Evolutionary conservation across 2,113 vertebrate species (phyloP).

Genomic region (Tympanuchus pallidicinctus): DNA sequence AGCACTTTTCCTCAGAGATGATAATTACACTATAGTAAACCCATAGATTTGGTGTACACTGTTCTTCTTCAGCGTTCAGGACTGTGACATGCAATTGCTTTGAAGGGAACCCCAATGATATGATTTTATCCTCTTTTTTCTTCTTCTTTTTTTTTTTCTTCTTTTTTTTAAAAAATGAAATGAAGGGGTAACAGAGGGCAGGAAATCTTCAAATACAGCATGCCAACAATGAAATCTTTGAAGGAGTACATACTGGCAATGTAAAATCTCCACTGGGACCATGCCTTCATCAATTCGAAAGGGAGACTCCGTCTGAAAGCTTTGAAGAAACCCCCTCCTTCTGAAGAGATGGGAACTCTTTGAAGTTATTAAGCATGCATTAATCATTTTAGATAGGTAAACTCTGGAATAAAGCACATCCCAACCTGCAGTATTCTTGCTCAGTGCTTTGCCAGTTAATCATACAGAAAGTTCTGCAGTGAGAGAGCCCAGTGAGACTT

Average conservation of each 20-base stretch:
- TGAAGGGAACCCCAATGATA: constrained; percentile 53
- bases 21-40: constrained; percentile 47
- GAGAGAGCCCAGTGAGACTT: neutral
- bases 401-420: constrained; percentile 37
- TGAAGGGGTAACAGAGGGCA: constrained; percentile 49
- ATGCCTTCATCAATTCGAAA: constrained; percentile 66
- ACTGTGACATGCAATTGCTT: constrained; percentile 34
- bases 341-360: constrained; percentile 63
- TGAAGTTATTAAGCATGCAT: constrained; percentile 70
- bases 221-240: constrained; percentile 73
- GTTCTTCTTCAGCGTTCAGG: neutral
- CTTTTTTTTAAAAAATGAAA: constrained; percentile 27
- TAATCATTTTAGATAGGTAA: constrained; percentile 72
- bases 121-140: neutral
- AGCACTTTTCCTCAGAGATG: constrained; percentile 16
- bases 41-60: neutral
- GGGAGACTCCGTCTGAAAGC: constrained; percentile 46
- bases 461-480: neutral
- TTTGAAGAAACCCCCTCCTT: constrained; percentile 68
- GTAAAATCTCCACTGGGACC: constrained; percentile 60
- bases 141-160: neutral
- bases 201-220: constrained; percentile 62
- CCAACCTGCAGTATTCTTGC: constrained; percentile 3
- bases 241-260: constrained; percentile 39
- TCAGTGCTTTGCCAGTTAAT: neutral